Evolutionary conservation across 2,797 vertebrate species (phyloP).

Genomic region (Macropodus opercularis): DNA sequence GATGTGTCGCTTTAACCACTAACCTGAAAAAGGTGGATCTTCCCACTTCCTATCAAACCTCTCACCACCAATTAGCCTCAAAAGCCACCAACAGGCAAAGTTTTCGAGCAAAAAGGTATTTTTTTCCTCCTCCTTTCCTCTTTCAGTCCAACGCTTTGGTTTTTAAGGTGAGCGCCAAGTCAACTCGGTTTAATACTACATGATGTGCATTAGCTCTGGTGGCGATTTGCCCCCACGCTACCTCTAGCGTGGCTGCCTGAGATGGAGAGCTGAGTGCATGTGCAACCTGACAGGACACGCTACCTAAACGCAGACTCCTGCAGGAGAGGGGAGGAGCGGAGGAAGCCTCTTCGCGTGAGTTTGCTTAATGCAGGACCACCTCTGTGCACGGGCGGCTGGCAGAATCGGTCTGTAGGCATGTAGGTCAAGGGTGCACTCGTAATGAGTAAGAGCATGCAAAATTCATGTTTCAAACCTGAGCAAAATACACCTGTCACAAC

Average conservation of each 20-base stretch:
- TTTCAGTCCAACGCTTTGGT: constrained; percentile 29
- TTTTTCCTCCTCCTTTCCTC: not conserved
- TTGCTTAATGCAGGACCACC: constrained; percentile 35
- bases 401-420: constrained; percentile 13
- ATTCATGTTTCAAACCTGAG: constrained; percentile 31
- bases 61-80: constrained; percentile 35
- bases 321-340: constrained; percentile 19
- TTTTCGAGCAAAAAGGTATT: constrained; percentile 27
- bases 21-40: constrained; percentile 22
- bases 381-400: not conserved
- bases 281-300: constrained; percentile 55
- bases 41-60: constrained; percentile 1
- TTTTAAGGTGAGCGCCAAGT: constrained; percentile 38
- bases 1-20: constrained; percentile 23
- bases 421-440: constrained; percentile 25
- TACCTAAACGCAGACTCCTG: constrained; percentile 37
- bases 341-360: constrained; percentile 49
- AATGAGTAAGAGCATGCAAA: constrained; percentile 34
- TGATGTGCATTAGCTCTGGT: constrained; percentile 63
- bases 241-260: constrained; percentile 30
- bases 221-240: constrained; percentile 41
- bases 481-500: constrained; percentile 51
- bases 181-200: constrained; percentile 54
- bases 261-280: constrained; percentile 63
- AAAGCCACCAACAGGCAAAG: constrained; percentile 19